Percentiles rank a stretch among this genome's conserved stretches.
phyloP scores from a whole-genome alignment of 2,113 vertebrate genomes.

The Trinectes maculatus region DNA sequence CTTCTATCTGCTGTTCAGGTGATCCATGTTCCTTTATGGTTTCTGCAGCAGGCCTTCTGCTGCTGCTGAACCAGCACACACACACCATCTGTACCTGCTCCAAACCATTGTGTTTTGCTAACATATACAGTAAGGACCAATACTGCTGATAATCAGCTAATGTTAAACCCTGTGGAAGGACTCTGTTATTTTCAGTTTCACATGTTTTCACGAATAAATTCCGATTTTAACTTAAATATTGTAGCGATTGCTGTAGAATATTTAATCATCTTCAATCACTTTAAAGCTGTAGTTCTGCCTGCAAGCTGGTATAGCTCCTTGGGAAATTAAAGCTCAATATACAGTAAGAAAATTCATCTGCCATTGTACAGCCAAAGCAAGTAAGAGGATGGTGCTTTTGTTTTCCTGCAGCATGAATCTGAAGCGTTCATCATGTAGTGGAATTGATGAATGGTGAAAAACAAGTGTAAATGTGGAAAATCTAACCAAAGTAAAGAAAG shows the following conservation, averaged over 20 bases:
- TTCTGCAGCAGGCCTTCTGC: slow-evolving; percentile 24
- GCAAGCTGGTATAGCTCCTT: background rate
- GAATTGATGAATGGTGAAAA: background rate
- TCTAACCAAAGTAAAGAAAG: background rate
- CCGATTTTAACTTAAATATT: background rate
- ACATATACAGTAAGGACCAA: slow-evolving; percentile 16
- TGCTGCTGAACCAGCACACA: slow-evolving; percentile 50
- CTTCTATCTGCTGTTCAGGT: slow-evolving; percentile 30
- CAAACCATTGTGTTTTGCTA: slow-evolving; percentile 24
- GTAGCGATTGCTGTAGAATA: background rate
- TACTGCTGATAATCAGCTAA: slow-evolving; percentile 30
- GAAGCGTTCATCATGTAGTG: background rate
- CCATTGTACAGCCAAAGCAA: background rate
- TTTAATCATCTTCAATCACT: background rate
- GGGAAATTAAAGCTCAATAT: background rate
- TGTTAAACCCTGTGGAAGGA: background rate
- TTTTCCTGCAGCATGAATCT: background rate
- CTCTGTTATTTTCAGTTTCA: slow-evolving; percentile 14
- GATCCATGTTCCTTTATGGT: slow-evolving; percentile 27
- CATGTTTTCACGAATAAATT: no score
- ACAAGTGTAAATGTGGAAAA: background rate
- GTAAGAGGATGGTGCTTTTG: background rate
- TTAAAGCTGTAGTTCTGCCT: background rate
- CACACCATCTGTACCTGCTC: slow-evolving; percentile 42
- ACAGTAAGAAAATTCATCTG: background rate